These are phyloP conservation scores for Calameuta filiformis DNA, from an alignment of 2,888 invertebrate genomes.

Conservation along the genomic window DNA sequence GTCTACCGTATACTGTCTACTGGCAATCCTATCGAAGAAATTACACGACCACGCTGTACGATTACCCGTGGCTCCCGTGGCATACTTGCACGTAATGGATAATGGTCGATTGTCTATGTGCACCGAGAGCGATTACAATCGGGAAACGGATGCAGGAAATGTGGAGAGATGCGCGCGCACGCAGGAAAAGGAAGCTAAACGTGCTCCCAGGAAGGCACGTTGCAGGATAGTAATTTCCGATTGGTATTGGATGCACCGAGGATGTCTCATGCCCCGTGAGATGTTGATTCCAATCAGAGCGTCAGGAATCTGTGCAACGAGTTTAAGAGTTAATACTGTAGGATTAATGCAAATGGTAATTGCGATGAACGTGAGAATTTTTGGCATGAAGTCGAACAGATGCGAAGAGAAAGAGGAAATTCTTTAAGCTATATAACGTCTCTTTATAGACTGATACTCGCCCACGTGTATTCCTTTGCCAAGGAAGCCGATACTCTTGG, in stretches of 20 bases:
- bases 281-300: neutral
- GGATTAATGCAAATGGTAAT: neutral
- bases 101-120: neutral
- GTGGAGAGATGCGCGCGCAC: neutral
- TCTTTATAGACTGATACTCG: neutral
- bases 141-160: neutral
- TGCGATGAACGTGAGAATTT: neutral
- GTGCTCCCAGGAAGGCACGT: neutral
- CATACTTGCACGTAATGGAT: neutral
- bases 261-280: neutral
- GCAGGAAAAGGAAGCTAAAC: neutral
- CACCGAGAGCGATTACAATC: neutral
- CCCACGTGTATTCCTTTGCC: neutral
- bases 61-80: neutral
- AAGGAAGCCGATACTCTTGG: neutral
- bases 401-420: neutral
- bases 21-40: neutral
- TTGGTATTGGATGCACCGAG: neutral
- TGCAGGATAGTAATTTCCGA: neutral
- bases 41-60: neutral
- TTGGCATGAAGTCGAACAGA: neutral
- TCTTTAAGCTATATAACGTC: neutral
- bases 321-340: neutral
- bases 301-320: neutral
- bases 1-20: neutral